These are phyloP conservation scores for Lordiphosa stackelbergi DNA, from an alignment of 1,140 invertebrate genomes.

Conservation along the genomic window DNA sequence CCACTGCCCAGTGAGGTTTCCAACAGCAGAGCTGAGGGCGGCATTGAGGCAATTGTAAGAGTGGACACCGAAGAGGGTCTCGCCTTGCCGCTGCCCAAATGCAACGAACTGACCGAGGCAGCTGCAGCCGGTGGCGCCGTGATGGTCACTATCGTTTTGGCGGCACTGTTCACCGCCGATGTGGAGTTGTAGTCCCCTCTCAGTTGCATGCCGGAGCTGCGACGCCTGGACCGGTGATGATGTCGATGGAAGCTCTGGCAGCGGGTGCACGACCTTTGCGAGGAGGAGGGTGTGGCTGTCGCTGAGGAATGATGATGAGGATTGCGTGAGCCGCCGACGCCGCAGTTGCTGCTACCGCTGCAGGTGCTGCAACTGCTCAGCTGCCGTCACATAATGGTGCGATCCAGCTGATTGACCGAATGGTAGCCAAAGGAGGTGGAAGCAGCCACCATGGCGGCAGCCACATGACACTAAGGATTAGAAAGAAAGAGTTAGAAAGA, in stretches of 20 bases:
- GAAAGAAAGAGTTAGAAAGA: no score
- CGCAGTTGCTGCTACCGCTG: constrained; percentile 76
- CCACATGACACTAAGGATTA: constrained; percentile 67
- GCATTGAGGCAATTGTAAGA: constrained; percentile 59
- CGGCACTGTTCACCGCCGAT: constrained; percentile 63
- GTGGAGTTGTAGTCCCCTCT: constrained; percentile 57
- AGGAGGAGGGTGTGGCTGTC: constrained; percentile 50
- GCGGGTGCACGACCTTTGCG: constrained; percentile 65
- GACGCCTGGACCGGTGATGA: constrained; percentile 66
- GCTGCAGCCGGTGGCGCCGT: constrained; percentile 61
- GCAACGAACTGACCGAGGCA: constrained; percentile 51
- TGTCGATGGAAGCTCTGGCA: constrained; percentile 76
- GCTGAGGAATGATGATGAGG: constrained; percentile 61
- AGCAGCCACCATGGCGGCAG: constrained; percentile 74
- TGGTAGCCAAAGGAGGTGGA: constrained; percentile 76
- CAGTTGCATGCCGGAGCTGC: constrained; percentile 63
- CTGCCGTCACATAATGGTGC: constrained; percentile 76
- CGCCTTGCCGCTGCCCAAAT: constrained; percentile 38
- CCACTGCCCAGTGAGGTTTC: constrained; percentile 22
- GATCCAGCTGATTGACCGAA: constrained; percentile 74
- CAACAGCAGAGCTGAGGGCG: constrained; percentile 37
- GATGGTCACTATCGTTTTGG: constrained; percentile 63
- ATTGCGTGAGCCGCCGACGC: constrained; percentile 39
- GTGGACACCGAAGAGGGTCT: constrained; percentile 57
- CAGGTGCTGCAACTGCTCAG: constrained; percentile 77